Conservation (phyloP, 1,140 invertebrate genomes). For the Semibalanus balanoides region DNA sequence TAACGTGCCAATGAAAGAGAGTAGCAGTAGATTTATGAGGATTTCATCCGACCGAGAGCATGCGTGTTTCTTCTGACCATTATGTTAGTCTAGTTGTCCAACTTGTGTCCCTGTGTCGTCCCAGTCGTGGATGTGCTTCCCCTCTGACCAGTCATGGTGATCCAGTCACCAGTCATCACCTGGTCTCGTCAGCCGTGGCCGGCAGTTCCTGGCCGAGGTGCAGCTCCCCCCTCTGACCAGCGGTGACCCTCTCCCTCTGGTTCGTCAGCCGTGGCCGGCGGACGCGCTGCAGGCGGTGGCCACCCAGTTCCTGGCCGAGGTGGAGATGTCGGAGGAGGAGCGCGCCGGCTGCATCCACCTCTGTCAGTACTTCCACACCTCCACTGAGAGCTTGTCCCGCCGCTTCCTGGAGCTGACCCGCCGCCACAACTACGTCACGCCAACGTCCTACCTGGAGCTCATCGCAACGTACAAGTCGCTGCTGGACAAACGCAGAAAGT, state of each 20-base stretch:
- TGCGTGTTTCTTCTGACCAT: too few relatives aligned
- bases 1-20: too few relatives aligned
- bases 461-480: constrained; percentile 82
- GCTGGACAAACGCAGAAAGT: constrained; percentile 56
- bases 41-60: too few relatives aligned
- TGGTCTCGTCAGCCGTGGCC: neutral
- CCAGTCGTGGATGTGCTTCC: too few relatives aligned
- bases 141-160: too few relatives aligned
- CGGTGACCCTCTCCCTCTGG: constrained; percentile 11
- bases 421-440: constrained; percentile 79
- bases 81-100: too few relatives aligned
- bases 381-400: constrained; percentile 56
- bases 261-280: constrained; percentile 67
- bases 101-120: too few relatives aligned
- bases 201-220: too few relatives aligned
- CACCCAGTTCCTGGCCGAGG: constrained; percentile 65
- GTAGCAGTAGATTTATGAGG: too few relatives aligned
- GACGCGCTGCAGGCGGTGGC: constrained; percentile 85
- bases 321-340: constrained; percentile 61
- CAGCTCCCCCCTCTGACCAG: neutral
- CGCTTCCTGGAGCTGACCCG: constrained; percentile 34
- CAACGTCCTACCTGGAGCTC: constrained; percentile 83
- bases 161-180: neutral
- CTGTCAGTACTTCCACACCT: constrained; percentile 82
- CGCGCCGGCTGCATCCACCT: constrained; percentile 58